A percentile compares a stretch with the other conserved stretches of the same genome.
Evolutionary conservation across 2,888 invertebrate genomes (phyloP).

Genomic region (Drosophila vallismaia): DNA sequence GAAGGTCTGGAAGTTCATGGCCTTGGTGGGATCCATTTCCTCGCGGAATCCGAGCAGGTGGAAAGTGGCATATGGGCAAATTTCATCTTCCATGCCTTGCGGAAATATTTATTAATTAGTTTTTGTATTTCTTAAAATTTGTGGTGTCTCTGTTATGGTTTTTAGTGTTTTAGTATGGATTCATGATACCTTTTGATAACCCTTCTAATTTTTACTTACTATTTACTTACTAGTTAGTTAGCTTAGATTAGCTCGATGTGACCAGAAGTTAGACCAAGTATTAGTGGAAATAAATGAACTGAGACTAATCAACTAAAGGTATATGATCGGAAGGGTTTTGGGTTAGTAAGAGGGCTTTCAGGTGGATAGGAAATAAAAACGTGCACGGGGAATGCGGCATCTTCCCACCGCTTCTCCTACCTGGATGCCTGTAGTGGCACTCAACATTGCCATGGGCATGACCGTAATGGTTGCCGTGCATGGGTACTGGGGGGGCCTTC

Average conservation of each 20-base stretch:
- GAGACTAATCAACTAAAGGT: background rate
- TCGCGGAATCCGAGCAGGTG: conserved; percentile 97
- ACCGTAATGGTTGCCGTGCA: conserved; percentile 81
- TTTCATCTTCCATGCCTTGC: conserved; percentile 96
- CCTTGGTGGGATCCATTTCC: conserved; percentile 97
- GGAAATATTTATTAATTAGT: conserved; percentile 47
- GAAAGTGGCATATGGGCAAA: conserved; percentile 98
- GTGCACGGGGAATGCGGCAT: conserved; percentile 29
- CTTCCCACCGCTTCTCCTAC: conserved; percentile 70
- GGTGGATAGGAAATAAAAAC: conserved; percentile 31
- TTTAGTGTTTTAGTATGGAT: conserved; percentile 69
- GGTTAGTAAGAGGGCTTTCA: conserved; percentile 34
- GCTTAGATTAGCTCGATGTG: conserved; percentile 44
- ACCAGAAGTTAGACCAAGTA: conserved; percentile 58
- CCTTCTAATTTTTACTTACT: conserved; percentile 60
- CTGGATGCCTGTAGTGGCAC: conserved; percentile 84
- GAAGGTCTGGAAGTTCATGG: conserved; percentile 94
- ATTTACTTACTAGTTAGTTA: conserved; percentile 60
- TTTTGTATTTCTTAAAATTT: background rate
- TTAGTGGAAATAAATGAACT: conserved; percentile 42
- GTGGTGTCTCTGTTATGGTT: conserved; percentile 35
- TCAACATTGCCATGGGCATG: conserved; percentile 80
- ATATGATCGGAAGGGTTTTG: background rate
- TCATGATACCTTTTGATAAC: conserved; percentile 18
- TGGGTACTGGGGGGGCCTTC: conserved; percentile 87